Conservation (phyloP, 2,797 vertebrate species). For the Notoglanidium macrostoma region DNA sequence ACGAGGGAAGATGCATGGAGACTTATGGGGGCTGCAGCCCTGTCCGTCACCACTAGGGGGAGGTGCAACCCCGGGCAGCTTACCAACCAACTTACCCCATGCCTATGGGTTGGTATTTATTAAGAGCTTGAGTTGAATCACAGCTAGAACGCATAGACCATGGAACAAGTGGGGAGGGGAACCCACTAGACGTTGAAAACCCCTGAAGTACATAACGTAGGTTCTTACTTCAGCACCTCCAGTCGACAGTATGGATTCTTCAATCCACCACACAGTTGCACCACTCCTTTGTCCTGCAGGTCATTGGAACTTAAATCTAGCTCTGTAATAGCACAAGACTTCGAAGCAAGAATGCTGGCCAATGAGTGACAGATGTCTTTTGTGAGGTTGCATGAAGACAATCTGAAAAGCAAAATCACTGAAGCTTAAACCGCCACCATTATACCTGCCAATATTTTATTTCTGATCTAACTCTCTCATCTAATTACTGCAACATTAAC, state of each 20-base stretch:
- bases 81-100: background rate
- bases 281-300: slow-evolving; percentile 7
- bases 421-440: background rate
- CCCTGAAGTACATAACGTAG: background rate
- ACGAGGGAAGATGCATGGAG: background rate
- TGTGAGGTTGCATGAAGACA: slow-evolving; percentile 50
- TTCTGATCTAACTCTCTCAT: background rate
- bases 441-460: background rate
- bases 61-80: background rate
- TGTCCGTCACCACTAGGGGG: background rate
- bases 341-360: background rate
- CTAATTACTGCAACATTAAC: background rate
- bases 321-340: background rate
- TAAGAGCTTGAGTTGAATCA: background rate
- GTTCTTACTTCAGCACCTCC: slow-evolving; percentile 19
- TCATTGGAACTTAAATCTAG: background rate
- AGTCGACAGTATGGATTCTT: background rate
- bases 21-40: background rate
- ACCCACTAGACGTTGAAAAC: background rate
- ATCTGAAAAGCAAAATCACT: slow-evolving; percentile 19
- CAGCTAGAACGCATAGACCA: background rate
- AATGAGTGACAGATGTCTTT: slow-evolving; percentile 25
- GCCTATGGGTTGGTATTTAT: background rate
- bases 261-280: background rate
- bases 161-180: background rate